Percentiles rank a stretch among this genome's conserved stretches.
These are phyloP conservation scores for Sciurus niger DNA, from an alignment of 2,113 vertebrate genomes.

Conservation along the genomic window DNA sequence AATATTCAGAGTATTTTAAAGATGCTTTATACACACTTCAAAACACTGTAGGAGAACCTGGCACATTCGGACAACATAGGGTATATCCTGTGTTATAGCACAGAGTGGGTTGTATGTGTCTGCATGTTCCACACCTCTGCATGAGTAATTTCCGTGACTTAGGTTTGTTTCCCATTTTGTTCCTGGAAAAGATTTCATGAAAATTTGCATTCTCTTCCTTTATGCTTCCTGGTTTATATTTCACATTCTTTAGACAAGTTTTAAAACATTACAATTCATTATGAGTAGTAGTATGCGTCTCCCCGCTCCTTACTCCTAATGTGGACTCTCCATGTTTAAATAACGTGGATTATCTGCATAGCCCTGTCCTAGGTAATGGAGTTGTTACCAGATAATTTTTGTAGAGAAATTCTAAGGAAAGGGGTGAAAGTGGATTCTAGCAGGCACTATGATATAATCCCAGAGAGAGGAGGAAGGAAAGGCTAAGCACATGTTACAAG, in stretches of 20 bases:
- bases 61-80: background rate
- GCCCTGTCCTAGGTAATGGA: background rate
- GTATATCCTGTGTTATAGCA: background rate
- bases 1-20: background rate
- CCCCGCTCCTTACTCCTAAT: background rate
- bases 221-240: background rate
- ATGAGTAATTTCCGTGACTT: background rate
- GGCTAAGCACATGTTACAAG: background rate
- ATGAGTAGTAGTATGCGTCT: background rate
- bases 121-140: background rate
- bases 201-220: constrained; percentile 9
- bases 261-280: background rate
- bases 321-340: background rate
- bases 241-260: background rate
- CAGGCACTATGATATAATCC: background rate
- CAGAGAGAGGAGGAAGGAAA: background rate
- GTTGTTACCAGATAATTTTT: background rate
- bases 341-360: background rate
- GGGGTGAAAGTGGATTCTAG: background rate
- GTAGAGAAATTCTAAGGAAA: background rate
- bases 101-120: background rate
- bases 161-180: background rate
- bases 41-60: background rate
- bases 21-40: background rate
- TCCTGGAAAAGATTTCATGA: background rate